Base-by-base conservation (phyloP, 2,888 invertebrate genomes). In the Sminthurinus aureus region DNA sequence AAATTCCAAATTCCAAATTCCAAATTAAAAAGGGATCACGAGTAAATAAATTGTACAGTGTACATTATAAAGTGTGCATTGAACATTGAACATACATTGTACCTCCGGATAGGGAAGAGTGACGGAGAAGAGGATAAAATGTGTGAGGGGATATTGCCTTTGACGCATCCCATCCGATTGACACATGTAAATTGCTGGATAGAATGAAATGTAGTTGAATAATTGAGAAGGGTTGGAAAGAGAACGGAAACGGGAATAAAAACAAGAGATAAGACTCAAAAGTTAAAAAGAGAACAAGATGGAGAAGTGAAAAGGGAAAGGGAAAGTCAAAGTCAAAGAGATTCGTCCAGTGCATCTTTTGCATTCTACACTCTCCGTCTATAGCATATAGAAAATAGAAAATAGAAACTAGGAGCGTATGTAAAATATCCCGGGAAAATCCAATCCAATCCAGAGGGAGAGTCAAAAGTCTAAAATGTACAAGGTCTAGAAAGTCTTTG, bases 291-390 rank as follows among this genome's bases (percentile, higher is more conserved):
- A 12, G 18, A 24, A 22, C 8, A 24, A 26, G 38, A 73, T 24
- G 26, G 4, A 73, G 50, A 75, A 11, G 3, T 15, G 12, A 0
- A 51, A n/a, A 20, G 50, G 51, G 2, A 51, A 22, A 51, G 50
- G 20, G 50, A 50, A 15, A 76, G 51, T 15, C 76, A 76, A 9
- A 50, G 76, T 38, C 24, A 76, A 76, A 76, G 51, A 50, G 76
- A 38, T 38, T 6, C 38, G 6, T 76, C 26, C 58, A 58, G 13
- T 58, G 58, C 58, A 58, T 58, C 9, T 58, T 58, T n/a, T n/a
- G n/a, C n/a, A n/a, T n/a, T n/a, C n/a, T n/a, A n/a, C n/a, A n/a
- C n/a, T n/a, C n/a, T n/a, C n/a, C n/a, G n/a, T n/a, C n/a, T n/a
- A n/a, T n/a, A n/a, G n/a, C n/a, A n/a, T n/a, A n/a, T n/a, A n/a